These are phyloP conservation scores for Takifugu flavidus DNA, from an alignment of 2,113 vertebrate genomes.

Conservation along the genomic window DNA sequence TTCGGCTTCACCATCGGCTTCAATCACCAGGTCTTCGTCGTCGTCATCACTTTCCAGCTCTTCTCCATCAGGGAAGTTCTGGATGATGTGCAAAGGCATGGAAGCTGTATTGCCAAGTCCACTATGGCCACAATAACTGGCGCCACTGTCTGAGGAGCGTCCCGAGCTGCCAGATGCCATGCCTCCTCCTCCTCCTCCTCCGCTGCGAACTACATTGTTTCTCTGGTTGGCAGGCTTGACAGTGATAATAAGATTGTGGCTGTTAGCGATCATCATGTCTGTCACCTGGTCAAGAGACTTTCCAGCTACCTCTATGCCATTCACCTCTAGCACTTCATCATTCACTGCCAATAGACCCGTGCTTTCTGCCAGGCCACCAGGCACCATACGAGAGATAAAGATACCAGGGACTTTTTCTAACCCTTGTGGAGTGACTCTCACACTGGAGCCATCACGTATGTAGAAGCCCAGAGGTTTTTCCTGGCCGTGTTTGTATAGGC, in stretches of 20 bases:
- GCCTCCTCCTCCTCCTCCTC: constrained; percentile 64
- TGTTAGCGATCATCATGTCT: constrained; percentile 99
- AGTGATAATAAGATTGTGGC: constrained; percentile 96
- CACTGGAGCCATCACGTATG: constrained; percentile 93
- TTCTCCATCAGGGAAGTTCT: constrained; percentile 81
- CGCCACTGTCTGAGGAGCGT: constrained; percentile 89
- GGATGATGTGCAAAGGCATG: constrained; percentile 72
- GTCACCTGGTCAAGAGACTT: constrained; percentile 97
- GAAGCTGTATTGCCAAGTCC: constrained; percentile 25
- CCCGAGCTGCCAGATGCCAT: constrained; percentile 87
- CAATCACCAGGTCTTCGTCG: constrained; percentile 88
- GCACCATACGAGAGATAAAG: constrained; percentile 89
- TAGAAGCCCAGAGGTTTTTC: constrained; percentile 96
- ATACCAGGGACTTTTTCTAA: constrained; percentile 95
- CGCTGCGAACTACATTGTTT: constrained; percentile 88
- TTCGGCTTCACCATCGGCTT: constrained; percentile 74
- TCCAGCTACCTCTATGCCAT: constrained; percentile 93
- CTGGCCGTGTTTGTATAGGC: constrained; percentile 94
- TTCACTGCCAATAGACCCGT: constrained; percentile 94
- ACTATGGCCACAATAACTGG: constrained; percentile 77
- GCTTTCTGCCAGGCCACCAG: constrained; percentile 92
- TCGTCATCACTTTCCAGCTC: constrained; percentile 91
- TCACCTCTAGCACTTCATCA: constrained; percentile 95
- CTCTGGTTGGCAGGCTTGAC: constrained; percentile 96
- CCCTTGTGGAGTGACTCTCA: constrained; percentile 90